Conservation (phyloP, 2,888 invertebrate species). For the Drosophila sordidapex region DNA sequence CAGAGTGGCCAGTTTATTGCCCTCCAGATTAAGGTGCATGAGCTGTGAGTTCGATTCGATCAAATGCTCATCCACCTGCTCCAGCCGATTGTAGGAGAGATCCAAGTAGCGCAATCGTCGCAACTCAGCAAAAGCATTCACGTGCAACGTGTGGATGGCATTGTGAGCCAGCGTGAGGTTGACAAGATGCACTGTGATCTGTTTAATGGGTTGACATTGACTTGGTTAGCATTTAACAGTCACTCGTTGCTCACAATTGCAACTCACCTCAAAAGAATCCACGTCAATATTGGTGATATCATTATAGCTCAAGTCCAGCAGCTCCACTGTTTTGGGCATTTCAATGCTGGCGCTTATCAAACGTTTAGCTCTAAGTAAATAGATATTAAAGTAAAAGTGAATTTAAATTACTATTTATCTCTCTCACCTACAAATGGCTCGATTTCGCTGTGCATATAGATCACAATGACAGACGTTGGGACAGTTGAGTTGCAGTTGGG, state of each 20-base stretch:
- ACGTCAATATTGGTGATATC: constrained; percentile 87
- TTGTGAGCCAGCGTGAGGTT: constrained; percentile 86
- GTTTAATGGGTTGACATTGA: neutral
- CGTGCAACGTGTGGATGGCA: constrained; percentile 87
- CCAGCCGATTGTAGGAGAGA: constrained; percentile 87
- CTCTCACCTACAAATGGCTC: constrained; percentile 83
- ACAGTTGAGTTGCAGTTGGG: constrained; percentile 71
- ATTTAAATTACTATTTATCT: constrained; percentile 7
- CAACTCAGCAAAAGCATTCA: constrained; percentile 87
- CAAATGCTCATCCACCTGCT: constrained; percentile 86
- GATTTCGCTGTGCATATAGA: constrained; percentile 76
- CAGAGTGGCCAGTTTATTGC: constrained; percentile 87
- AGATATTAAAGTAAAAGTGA: constrained; percentile 22
- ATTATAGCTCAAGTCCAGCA: constrained; percentile 88
- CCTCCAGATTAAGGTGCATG: constrained; percentile 87
- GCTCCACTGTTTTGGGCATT: constrained; percentile 87
- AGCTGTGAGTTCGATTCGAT: constrained; percentile 87
- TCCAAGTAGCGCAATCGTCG: constrained; percentile 86
- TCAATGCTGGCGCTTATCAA: constrained; percentile 87
- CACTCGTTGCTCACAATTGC: neutral
- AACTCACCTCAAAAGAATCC: constrained; percentile 87
- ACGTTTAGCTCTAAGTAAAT: constrained; percentile 85
- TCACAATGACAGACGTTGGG: constrained; percentile 82
- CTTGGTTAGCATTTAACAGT: neutral
- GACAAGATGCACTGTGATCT: constrained; percentile 76